These are phyloP conservation scores for Semotilus atromaculatus DNA, from an alignment of 2,797 vertebrate species.

Conservation along the genomic window DNA sequence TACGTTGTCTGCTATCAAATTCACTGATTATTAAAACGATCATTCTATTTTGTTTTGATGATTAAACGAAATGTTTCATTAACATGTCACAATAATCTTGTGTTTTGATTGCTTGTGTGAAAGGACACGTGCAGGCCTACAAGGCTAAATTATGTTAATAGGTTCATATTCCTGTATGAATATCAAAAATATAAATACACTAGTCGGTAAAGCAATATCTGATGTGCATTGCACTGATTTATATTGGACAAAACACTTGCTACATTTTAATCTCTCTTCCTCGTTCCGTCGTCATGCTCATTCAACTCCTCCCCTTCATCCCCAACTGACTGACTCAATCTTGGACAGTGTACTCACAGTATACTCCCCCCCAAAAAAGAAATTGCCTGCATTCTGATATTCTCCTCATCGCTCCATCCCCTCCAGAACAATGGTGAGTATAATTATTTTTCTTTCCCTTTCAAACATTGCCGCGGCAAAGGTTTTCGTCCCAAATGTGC, in stretches of 20 bases:
- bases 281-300: not conserved
- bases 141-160: not conserved
- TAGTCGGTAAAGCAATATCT: not conserved
- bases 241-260: not conserved
- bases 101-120: not conserved
- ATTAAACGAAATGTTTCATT: not conserved
- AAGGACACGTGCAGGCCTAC: not conserved
- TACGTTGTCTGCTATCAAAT: not conserved
- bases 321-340: constrained; percentile 12
- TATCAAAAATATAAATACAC: not conserved
- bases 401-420: not conserved
- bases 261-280: constrained; percentile 14
- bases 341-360: not conserved
- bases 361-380: not conserved
- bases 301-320: constrained; percentile 21
- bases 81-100: not conserved
- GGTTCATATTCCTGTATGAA: not conserved
- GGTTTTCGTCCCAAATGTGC: not conserved
- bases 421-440: constrained; percentile 49
- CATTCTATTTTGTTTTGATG: not conserved
- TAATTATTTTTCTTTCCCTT: not conserved
- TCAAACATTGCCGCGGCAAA: not conserved
- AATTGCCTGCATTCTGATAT: not conserved
- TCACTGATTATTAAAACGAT: not conserved
- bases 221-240: not conserved